Conservation (phyloP, 2,797 vertebrate species). For the Sebastes itinus region DNA sequence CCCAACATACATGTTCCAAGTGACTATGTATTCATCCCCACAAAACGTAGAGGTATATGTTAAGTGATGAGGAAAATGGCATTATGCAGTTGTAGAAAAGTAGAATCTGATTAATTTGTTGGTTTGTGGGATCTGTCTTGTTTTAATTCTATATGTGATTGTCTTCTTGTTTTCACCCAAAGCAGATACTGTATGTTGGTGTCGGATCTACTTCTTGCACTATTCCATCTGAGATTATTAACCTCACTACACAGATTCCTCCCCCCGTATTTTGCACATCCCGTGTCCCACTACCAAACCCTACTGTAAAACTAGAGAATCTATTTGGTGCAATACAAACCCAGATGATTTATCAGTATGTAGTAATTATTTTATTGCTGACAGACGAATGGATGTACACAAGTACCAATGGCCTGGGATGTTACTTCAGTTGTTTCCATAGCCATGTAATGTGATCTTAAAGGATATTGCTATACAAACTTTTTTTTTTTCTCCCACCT, state of each 20-base stretch:
- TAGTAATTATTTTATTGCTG: slow-evolving; percentile 76
- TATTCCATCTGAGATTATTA: slow-evolving; percentile 75
- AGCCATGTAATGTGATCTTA: slow-evolving; percentile 60
- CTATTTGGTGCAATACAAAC: slow-evolving; percentile 80
- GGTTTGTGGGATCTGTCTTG: slow-evolving; percentile 43
- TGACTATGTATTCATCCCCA: not conserved
- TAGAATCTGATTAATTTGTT: slow-evolving; percentile 41
- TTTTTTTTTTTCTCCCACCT: slow-evolving; percentile 24
- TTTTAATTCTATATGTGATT: slow-evolving; percentile 34
- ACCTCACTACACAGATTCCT: slow-evolving; percentile 62
- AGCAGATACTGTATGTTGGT: slow-evolving; percentile 60
- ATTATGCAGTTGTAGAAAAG: slow-evolving; percentile 42
- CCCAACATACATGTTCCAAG: not conserved
- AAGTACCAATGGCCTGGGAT: slow-evolving; percentile 62
- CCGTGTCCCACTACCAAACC: slow-evolving; percentile 56
- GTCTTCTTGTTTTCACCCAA: slow-evolving; percentile 53
- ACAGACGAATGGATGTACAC: slow-evolving; percentile 77
- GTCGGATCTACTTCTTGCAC: slow-evolving; percentile 72
- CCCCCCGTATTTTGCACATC: slow-evolving; percentile 75
- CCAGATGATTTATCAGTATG: slow-evolving; percentile 72
- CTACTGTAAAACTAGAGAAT: slow-evolving; percentile 71
- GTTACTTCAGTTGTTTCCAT: slow-evolving; percentile 49
- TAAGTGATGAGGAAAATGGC: slow-evolving; percentile 31
- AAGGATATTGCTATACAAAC: slow-evolving; percentile 32
- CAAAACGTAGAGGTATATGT: slow-evolving; percentile 1